Evolutionary conservation across 2,888 invertebrate species (phyloP), one percentile per base, ranked within the genome.

Genomic region (Apotomis capreana): DNA sequence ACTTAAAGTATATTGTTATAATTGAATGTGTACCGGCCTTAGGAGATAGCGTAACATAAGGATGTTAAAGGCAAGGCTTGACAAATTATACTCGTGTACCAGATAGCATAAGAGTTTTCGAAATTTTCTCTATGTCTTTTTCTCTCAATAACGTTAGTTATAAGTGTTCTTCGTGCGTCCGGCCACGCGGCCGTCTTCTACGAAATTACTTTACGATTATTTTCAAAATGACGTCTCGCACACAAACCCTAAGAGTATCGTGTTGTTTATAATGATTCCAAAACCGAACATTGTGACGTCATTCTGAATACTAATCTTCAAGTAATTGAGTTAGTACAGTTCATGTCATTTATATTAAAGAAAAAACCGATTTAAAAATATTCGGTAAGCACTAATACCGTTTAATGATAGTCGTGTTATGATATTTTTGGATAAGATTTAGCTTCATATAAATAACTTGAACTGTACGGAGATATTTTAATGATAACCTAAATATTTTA

Each of bases 11-110:
- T 90, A 87, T 89, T 88, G 87, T 88, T 87, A 82, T 90, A 89
- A 90, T 89, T 85, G 83, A 86, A 87, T 83, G 80, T 87, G 87
- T 92, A 89, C 92, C 92, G 92, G 92, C 92, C 92, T 92, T 92
- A 92, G 92, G 82, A 85, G 85, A 90, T 70, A 70, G 57, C 89
- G 88, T 83, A 84, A 70, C 80, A 85, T 89, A 90, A 87, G 84
- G 81, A 81, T 84, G 86, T 88, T 85, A 83, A 85, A 83, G 85
- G 85, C 83, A 82, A 83, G 86, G 90, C 90, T 91, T 89, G 85
- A 86, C 82, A 85, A 84, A 83, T 78, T 87, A 83, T 87, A 87
- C 55, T 65, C 83, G 83, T 85, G 87, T 89, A 89, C 87, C 86
- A 87, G 83, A 76, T 89, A 87, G 83, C 69, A 63, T 91, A 91